Base-by-base conservation (phyloP, 2,888 invertebrate genomes). In the Oscheius onirici region DNA sequence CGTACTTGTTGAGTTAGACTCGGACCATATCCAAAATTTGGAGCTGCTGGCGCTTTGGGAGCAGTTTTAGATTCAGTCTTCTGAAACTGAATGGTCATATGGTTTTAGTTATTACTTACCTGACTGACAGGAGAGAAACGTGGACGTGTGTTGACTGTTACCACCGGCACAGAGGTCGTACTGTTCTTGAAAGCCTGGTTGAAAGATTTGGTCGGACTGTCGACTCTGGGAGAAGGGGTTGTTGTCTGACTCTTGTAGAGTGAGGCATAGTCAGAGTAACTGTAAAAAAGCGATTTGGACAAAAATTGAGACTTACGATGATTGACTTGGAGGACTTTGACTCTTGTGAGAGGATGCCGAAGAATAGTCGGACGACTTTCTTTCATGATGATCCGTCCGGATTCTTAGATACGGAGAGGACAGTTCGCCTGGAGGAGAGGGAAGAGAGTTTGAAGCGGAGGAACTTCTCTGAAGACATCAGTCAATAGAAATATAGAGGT, bases 201-300 rank as follows among this genome's bases (percentile, higher is more conserved):
- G 26, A 63, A 63, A 6, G 41, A 49, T 13, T 44, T 43, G 24
- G 54, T 52, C 1, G 49, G 54, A 15, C 44, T 54, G 26, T 51
- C 54, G 8, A 40, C 5, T 15, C 54, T 34, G 3, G 70, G 70
- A 43, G 70, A 70, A 15, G 70, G 70, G 24, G 58, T 44, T 26
- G 22, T 41, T 0, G 70, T 63, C 15, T 61, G 63, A 1, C 63
- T 63, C 41, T 70, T 70, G 55, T 70, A 70, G 5, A 70, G 61
- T 11, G 70, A 70, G 26, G 70, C 70, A 40, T 70, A 70, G 46
- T 70, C 70, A 10, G 70, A 70, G 20, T 70, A 70, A n/a, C 69
- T 69, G 49, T 5, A 58, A 40, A 57, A 10, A 8, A 24, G 6
- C 46, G 13, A 40, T 40, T 61, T 20, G 22, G 11, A 40, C 17